These are phyloP conservation scores for Phenganax marumi DNA, from an alignment of 92 coral and sea anemone genomes.

Conservation along the genomic window DNA sequence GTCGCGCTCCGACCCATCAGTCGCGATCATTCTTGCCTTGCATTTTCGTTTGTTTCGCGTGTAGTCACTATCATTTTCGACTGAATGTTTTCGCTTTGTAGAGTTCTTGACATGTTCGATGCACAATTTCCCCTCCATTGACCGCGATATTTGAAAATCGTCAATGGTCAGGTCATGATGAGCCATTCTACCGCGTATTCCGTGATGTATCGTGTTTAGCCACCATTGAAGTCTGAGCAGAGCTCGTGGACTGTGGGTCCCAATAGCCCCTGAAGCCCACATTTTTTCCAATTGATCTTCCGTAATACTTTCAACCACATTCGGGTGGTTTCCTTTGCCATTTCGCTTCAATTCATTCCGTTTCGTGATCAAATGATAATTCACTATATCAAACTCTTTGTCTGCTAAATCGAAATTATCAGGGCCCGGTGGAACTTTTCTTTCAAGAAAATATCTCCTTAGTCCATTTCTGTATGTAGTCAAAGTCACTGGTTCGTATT, in stretches of 20 bases:
- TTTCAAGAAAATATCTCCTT: constrained; percentile 93
- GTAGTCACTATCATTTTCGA: constrained; percentile 85
- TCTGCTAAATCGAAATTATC: constrained; percentile 99
- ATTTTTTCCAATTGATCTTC: constrained; percentile 97
- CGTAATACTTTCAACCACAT: constrained; percentile 96
- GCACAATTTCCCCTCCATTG: constrained; percentile 93
- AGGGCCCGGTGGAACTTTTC: constrained; percentile 96
- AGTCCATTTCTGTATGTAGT: constrained; percentile 98
- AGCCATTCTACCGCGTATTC: constrained; percentile 98
- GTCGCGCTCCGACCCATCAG: constrained; percentile 98
- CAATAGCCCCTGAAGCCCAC: constrained; percentile 99
- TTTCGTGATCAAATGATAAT: constrained; percentile 94
- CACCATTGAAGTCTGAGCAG: constrained; percentile 97
- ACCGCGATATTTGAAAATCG: constrained; percentile 95
- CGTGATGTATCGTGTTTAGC: constrained; percentile 97
- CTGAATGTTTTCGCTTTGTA: constrained; percentile 77
- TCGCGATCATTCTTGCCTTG: constrained; percentile 92
- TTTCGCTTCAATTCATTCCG: constrained; percentile 96
- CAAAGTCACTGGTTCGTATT: constrained; percentile 96
- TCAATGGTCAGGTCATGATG: constrained; percentile 97
- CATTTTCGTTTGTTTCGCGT: constrained; percentile 89
- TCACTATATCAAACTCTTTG: constrained; percentile 96
- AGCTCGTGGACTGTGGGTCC: constrained; percentile 96
- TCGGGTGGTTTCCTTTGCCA: constrained; percentile 99
- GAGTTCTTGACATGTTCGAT: constrained; percentile 96